Percentiles rank a stretch among this genome's conserved stretches.
These are phyloP conservation scores for Arothron firmamentum DNA, from an alignment of 2,113 vertebrate species.

Conservation along the genomic window DNA sequence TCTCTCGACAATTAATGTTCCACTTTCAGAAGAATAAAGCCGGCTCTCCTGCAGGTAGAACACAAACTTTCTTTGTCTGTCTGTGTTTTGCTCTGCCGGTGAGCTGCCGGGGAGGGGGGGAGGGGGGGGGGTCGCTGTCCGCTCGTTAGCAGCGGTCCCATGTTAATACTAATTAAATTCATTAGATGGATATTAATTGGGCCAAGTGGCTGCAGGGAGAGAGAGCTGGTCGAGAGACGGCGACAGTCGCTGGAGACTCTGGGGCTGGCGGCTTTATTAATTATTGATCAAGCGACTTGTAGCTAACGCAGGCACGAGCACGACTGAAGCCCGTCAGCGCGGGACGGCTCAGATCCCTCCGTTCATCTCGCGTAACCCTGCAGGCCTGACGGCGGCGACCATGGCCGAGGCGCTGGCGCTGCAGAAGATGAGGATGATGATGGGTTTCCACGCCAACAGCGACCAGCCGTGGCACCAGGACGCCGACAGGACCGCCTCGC, in stretches of 20 bases:
- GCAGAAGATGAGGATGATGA: slow-evolving; percentile 90
- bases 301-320: too few species aligned
- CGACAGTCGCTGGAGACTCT: slow-evolving; percentile 16
- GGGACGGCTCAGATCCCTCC: too few species aligned
- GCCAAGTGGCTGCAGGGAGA: slow-evolving; percentile 38
- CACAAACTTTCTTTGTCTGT: slow-evolving; percentile 18
- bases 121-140: background rate
- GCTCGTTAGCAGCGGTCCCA: slow-evolving; percentile 19
- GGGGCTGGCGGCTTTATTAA: slow-evolving; percentile 16
- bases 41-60: slow-evolving; percentile 16
- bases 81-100: slow-evolving; percentile 3
- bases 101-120: background rate
- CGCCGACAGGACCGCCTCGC: slow-evolving; percentile 61
- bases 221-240: slow-evolving; percentile 20
- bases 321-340: too few species aligned
- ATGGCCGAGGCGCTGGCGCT: slow-evolving; percentile 91
- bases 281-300: slow-evolving; percentile 32
- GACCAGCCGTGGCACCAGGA: slow-evolving; percentile 82
- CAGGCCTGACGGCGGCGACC: slow-evolving; percentile 86
- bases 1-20: slow-evolving; percentile 10
- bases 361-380: background rate
- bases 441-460: slow-evolving; percentile 73
- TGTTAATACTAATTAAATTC: slow-evolving; percentile 26
- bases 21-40: slow-evolving; percentile 1
- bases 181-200: slow-evolving; percentile 39